Evolutionary conservation across 2,888 invertebrate genomes (phyloP), one percentile per base, ranked within the genome.

Genomic region (Crocallis elinguaria): DNA sequence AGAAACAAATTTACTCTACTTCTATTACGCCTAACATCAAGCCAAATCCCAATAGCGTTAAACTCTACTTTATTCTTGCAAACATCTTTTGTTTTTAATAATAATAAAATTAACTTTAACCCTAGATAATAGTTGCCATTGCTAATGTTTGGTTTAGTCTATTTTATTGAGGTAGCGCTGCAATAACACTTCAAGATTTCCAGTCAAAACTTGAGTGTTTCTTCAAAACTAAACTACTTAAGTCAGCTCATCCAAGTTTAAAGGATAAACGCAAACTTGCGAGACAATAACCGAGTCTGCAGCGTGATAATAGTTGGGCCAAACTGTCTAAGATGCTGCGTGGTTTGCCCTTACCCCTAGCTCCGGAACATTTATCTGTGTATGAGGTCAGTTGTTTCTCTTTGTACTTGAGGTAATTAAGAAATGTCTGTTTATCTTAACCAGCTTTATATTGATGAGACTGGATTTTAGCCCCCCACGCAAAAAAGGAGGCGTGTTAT

Each of bases 171-270:
- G 36, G 41, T 49, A 42, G 19, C 19, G n/a, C 14, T 36, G 35
- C 21, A 41, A 49, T 35, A 41, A 36, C 37, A 49, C 32, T 48
- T 23, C 12, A 37, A 42, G 45, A 42, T 53, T 48, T 4, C 7
- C 17, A 27, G 32, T 48, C 42, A 48, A 43, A 49, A 33, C 43
- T 48, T 46, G 36, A 29, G 35, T 46, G 53, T 48, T 43, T 53
- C 53, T 43, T 19, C 43, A 37, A 37, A 48, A 52, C 46, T 42
- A 46, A 54, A 54, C 38, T 44, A 49, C 33, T 54, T 39, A 48
- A 48, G 48, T 23, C 37, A 38, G 38, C 37, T 54, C 43, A 54
- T 45, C 39, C 19, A 9, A 49, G 53, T 49, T 53, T 36, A 23
- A 19, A 43, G 48, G 38, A 38, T 49, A 35, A 54, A 48, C 46